These are phyloP conservation scores for Latrodectus elegans DNA, from an alignment of 2,888 invertebrate genomes.

Conservation along the genomic window DNA sequence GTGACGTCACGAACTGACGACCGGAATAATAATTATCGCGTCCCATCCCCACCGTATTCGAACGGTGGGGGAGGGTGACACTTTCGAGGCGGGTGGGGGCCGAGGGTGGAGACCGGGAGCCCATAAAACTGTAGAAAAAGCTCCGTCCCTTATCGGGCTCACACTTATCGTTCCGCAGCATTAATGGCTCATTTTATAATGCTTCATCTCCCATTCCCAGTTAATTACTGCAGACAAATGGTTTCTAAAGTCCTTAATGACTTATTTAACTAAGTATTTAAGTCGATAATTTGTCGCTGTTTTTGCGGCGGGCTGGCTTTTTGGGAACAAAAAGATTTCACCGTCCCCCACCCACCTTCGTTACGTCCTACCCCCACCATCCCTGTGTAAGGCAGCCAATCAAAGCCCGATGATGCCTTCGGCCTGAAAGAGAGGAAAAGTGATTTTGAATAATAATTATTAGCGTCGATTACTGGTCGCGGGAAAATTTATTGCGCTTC, in stretches of 20 bases:
- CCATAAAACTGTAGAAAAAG: slow-evolving; percentile 67
- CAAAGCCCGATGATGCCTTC: slow-evolving; percentile 48
- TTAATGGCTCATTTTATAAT: slow-evolving; percentile 67
- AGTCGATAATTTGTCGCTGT: slow-evolving; percentile 68
- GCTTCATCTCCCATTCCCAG: slow-evolving; percentile 66
- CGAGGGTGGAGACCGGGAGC: neutral
- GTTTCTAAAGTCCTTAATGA: slow-evolving; percentile 69
- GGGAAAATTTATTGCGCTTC: slow-evolving; percentile 63
- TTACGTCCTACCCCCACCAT: neutral
- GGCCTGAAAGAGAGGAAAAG: slow-evolving; percentile 50
- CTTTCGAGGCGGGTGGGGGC: neutral
- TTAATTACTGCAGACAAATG: slow-evolving; percentile 68
- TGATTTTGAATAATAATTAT: slow-evolving; percentile 68
- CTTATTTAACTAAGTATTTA: slow-evolving; percentile 69
- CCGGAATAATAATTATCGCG: slow-evolving; percentile 67
- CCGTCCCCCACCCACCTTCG: slow-evolving; percentile 1
- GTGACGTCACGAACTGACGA: slow-evolving; percentile 65
- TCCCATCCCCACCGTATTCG: slow-evolving; percentile 40
- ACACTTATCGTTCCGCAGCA: slow-evolving; percentile 65
- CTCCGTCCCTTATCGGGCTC: slow-evolving; percentile 40
- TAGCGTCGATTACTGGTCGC: slow-evolving; percentile 61
- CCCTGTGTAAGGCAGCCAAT: slow-evolving; percentile 45
- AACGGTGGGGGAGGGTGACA: neutral
- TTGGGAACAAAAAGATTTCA: slow-evolving; percentile 66
- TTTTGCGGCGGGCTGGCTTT: slow-evolving; percentile 60